These are phyloP conservation scores for Diadromus collaris DNA, from an alignment of 2,888 invertebrate species.

Conservation along the genomic window DNA sequence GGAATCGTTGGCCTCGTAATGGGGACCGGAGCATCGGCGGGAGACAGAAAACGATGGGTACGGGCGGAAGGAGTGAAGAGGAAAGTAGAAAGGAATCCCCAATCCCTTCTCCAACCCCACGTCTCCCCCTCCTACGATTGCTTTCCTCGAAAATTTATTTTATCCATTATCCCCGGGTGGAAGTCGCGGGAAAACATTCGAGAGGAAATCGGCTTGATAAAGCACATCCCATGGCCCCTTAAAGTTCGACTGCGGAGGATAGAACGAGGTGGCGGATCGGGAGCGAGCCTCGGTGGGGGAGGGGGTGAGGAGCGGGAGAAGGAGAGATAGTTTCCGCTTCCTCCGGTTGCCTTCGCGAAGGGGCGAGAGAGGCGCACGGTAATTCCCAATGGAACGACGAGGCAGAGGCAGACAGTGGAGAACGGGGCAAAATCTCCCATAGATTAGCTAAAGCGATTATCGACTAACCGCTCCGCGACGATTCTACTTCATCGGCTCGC, in stretches of 20 bases:
- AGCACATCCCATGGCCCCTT: slow-evolving; percentile 58
- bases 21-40: slow-evolving; percentile 9
- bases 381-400: slow-evolving; percentile 53
- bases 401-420: slow-evolving; percentile 48
- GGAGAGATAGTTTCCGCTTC: slow-evolving; percentile 49
- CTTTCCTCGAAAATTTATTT: slow-evolving; percentile 60
- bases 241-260: slow-evolving; percentile 50
- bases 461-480: slow-evolving; percentile 61
- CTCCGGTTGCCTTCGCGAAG: slow-evolving; percentile 17
- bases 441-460: slow-evolving; percentile 65
- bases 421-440: slow-evolving; percentile 61
- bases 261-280: slow-evolving; percentile 27
- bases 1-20: slow-evolving; percentile 48
- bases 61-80: slow-evolving; percentile 16
- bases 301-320: slow-evolving; percentile 41
- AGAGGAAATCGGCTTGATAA: slow-evolving; percentile 61
- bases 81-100: slow-evolving; percentile 46
- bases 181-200: slow-evolving; percentile 60
- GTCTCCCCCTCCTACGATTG: slow-evolving; percentile 37
- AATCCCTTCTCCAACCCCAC: not conserved
- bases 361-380: slow-evolving; percentile 31
- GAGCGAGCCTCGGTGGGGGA: not conserved
- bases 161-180: slow-evolving; percentile 59
- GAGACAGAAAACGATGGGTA: slow-evolving; percentile 32
- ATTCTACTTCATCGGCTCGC: slow-evolving; percentile 60